Percentiles rank a stretch among this genome's conserved stretches.
These are phyloP conservation scores for Thera obeliscata DNA, from an alignment of 2,888 invertebrate species.

Conservation along the genomic window DNA sequence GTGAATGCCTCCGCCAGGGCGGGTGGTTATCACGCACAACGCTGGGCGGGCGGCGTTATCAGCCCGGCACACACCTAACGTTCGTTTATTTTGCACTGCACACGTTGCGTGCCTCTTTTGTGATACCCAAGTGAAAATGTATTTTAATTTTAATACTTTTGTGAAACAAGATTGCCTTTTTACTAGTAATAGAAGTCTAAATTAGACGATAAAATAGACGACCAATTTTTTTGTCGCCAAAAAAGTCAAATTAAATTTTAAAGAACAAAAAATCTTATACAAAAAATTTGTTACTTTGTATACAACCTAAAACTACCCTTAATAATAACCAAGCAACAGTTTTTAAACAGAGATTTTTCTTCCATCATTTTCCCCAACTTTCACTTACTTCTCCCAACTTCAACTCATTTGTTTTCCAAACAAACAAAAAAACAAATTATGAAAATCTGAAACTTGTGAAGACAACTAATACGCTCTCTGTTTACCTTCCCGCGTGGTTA, in stretches of 20 bases:
- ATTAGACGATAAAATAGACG: background rate
- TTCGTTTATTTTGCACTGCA: slow-evolving; percentile 51
- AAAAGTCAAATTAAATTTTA: no score
- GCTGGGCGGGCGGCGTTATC: slow-evolving; percentile 55
- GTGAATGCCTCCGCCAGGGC: slow-evolving; percentile 42
- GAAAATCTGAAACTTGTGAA: slow-evolving; percentile 24
- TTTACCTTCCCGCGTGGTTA: slow-evolving; percentile 46
- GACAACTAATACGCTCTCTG: slow-evolving; percentile 38
- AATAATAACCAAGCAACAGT: no score
- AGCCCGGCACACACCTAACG: slow-evolving; percentile 46
- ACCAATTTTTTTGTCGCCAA: background rate
- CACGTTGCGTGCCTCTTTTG: slow-evolving; percentile 46
- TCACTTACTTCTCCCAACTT: background rate
- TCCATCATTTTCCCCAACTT: background rate
- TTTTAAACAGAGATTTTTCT: background rate
- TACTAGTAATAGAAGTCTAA: background rate
- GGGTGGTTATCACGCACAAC: slow-evolving; percentile 56
- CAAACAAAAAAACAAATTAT: slow-evolving; percentile 31
- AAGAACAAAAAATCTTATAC: no score
- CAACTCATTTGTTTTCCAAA: slow-evolving; percentile 13
- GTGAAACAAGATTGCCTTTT: background rate
- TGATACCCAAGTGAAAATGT: slow-evolving; percentile 42
- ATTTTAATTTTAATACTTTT: slow-evolving; percentile 9
- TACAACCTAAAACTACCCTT: no score
- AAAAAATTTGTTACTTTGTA: no score